Conservation (phyloP, 1,140 invertebrate genomes). For the Chymomyza costata region DNA sequence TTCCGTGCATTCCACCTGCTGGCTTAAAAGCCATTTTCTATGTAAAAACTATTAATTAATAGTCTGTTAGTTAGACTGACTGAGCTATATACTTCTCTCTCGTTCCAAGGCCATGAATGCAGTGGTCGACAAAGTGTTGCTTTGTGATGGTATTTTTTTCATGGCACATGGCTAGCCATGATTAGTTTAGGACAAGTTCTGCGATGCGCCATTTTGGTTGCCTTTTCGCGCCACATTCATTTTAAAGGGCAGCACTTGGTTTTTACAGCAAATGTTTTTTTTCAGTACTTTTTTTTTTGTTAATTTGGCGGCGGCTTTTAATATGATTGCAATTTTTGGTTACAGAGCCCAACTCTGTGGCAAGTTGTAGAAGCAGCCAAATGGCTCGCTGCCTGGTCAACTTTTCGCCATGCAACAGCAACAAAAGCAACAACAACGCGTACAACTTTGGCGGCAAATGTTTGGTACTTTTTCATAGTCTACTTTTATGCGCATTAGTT, state of each 20-base stretch:
- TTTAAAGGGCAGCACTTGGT: neutral
- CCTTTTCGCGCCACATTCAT: constrained; percentile 31
- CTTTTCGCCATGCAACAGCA: constrained; percentile 29
- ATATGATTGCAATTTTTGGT: constrained; percentile 63
- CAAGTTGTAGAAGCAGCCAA: constrained; percentile 15
- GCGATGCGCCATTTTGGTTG: constrained; percentile 15
- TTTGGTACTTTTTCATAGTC: constrained; percentile 19
- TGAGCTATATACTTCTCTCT: no score
- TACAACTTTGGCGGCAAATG: no score
- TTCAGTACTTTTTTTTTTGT: constrained; percentile 32
- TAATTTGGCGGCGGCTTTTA: constrained; percentile 45
- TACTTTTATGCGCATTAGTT: constrained; percentile 54
- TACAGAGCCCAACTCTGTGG: constrained; percentile 16
- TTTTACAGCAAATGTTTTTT: neutral
- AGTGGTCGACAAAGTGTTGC: constrained; percentile 35
- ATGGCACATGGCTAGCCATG: constrained; percentile 31
- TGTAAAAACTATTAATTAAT: no score
- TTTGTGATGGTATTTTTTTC: constrained; percentile 20
- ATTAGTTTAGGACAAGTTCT: constrained; percentile 44
- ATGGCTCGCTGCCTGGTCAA: constrained; percentile 37
- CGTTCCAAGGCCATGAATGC: constrained; percentile 15
- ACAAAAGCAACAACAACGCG: constrained; percentile 7
- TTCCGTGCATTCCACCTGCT: no score
- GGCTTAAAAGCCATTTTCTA: no score
- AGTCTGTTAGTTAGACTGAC: no score